Base-by-base conservation (phyloP, 2,113 vertebrate genomes). In the Lampris megalopsis region DNA sequence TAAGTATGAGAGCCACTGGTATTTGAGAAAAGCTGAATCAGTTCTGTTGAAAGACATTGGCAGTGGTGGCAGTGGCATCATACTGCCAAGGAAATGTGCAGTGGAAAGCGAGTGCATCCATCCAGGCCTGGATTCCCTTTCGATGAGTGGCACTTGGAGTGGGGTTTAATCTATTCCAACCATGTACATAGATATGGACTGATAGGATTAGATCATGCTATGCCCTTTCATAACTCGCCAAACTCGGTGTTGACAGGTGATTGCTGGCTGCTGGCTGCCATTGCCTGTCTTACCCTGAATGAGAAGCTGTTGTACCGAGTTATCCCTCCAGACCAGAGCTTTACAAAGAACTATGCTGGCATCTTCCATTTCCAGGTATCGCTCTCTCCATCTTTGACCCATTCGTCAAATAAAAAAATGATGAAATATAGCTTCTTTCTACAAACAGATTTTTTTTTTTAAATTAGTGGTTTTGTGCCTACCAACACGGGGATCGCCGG, bases 291-390 rank as follows among this genome's bases (percentile, higher is more conserved):
- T 83, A 99, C 98, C 0, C 89, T 99, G 69, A 98, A 97, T 5
- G 96, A 99, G 88, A 96, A 95, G 68, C 91, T 99, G 4, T 94
- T 98, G 71, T 97, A 97, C 82, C 93, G 96, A 87, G 98, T 99
- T 47, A 97, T 99, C 87, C 98, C 98, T 49, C 92, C 91, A 0
- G 96, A 98, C 37, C 98, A 99, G 92, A 97, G 93, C 88, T 99
- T 99, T 77, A 95, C 92, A 0, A 94, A 99, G 64, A 96, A 98
- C 90, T 99, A 99, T 0, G 98, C 98, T 0, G 98, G 98, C 59
- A 99, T 99, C 88, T 99, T 99, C 85, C 97, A 99, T 76, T 99
- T 99, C 83, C 98, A 99, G 96, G 98, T 99, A 73, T 90, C 87
- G 38, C 41, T 47, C 9, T 2, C 42, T 13, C 10, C n/a, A 10